phyloP scores from a whole-genome alignment of 2,888 invertebrate species.

The Eueremaeus valkanovi region DNA sequence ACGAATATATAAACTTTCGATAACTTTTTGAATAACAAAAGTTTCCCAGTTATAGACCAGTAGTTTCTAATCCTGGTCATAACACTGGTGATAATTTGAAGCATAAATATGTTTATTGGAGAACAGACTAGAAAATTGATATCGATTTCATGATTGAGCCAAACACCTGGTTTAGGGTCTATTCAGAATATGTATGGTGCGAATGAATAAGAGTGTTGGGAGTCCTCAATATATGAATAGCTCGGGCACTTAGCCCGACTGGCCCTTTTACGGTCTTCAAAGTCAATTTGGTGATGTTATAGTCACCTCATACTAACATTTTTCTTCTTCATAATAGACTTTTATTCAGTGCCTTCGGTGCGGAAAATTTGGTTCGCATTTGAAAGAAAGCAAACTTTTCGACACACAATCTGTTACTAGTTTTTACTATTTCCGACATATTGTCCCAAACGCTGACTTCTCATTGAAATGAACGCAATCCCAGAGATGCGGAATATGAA shows the following conservation, averaged over 20 bases:
- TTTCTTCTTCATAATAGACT: constrained; percentile 11
- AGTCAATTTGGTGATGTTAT: constrained; percentile 19
- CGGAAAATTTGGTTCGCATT: constrained; percentile 8
- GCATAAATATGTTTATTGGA: too few relatives aligned
- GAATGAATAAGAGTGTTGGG: neutral
- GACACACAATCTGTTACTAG: neutral
- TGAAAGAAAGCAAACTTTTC: constrained; percentile 3
- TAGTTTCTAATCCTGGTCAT: neutral
- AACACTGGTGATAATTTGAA: neutral
- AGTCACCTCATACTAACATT: constrained; percentile 17
- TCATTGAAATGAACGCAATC: too few relatives aligned
- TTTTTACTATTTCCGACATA: neutral
- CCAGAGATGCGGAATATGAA: neutral
- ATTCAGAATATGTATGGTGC: too few relatives aligned
- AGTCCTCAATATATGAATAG: constrained; percentile 8
- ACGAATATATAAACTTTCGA: too few relatives aligned
- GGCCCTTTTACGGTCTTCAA: constrained; percentile 21
- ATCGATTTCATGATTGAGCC: neutral
- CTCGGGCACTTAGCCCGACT: constrained; percentile 10
- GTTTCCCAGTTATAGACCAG: too few relatives aligned
- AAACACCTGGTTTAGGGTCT: neutral
- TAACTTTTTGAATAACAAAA: too few relatives aligned
- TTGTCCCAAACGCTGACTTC: neutral
- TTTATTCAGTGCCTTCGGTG: constrained; percentile 4
- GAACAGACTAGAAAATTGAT: neutral